Base-by-base conservation (phyloP, 2,113 vertebrate genomes). In the Neotoma lepida region DNA sequence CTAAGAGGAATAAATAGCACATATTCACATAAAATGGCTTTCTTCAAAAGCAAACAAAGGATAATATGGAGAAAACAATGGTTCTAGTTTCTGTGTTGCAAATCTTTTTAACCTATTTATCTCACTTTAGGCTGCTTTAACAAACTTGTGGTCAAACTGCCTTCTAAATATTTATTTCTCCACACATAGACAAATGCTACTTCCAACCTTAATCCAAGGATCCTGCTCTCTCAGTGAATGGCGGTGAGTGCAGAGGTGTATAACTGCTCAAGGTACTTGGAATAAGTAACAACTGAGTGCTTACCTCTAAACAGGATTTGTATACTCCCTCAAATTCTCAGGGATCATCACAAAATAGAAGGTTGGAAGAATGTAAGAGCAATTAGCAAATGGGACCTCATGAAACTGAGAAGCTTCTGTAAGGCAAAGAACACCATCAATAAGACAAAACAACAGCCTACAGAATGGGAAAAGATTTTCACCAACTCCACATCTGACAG, bases 11-110 rank as follows among this genome's bases (percentile, higher is more conserved):
- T 30, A 61, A 61, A 49, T 30, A 95, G 64, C 8, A 92, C 13
- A 41, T 63, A 77, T 88, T 74, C 56, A 46, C 39, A 9, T 64
- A 85, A 78, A 94, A 87, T 89, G 70, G 10, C 14, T 84, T 76
- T 56, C 92, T 89, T 78, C 4, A 7, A 58, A 74, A 86, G 91
- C 30, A 54, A 89, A 95, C 22, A 41, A 96, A 89, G 2, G 35
- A 39, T 87, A 77, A 63, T 58, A 76, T 56, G 86, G 51, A 73
- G 63, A 81, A 54, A 28, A 82, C 5, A 28, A 35, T 70, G 13
- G 0, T 58, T 64, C 54, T 17, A 12, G 14, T 58, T 64, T 58
- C 35, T 1, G 39, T 61, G 51, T 92, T 68, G 22, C 30, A 88
- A 70, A 39, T 46, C 33, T 90, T 22, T 78, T 35, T 51, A 93